A percentile compares a stretch with the other conserved stretches of the same genome.
These are phyloP conservation scores for Sebastolobus alascanus DNA, from an alignment of 2,797 vertebrate genomes.

Conservation along the genomic window DNA sequence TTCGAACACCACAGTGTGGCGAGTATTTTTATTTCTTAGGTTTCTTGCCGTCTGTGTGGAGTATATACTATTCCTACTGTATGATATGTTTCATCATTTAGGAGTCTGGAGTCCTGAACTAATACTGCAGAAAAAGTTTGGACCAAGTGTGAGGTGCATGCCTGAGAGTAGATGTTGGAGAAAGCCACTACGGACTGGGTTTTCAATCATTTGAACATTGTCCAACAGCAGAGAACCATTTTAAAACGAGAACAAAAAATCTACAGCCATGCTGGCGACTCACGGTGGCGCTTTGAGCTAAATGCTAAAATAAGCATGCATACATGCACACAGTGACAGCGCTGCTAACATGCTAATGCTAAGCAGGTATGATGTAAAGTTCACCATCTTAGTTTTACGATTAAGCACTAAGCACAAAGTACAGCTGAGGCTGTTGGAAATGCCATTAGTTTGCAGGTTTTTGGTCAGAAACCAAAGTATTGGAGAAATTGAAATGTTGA, in stretches of 20 bases:
- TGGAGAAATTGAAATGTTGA: no score
- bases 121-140: conserved; percentile 3
- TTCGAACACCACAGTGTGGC: not conserved
- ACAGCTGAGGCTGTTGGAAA: not conserved
- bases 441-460: not conserved
- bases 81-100: not conserved
- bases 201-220: conserved; percentile 20
- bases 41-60: not conserved
- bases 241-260: not conserved
- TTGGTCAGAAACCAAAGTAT: not conserved
- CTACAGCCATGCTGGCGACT: not conserved
- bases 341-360: not conserved
- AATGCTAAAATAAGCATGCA: not conserved
- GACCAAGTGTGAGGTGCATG: not conserved
- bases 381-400: not conserved
- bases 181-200: not conserved
- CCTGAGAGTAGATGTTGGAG: conserved; percentile 1
- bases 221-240: not conserved
- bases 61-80: not conserved
- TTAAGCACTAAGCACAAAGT: not conserved
- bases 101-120: not conserved
- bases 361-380: not conserved
- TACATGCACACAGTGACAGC: not conserved
- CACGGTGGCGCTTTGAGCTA: not conserved
- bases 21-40: not conserved